Base-by-base conservation (phyloP, 2,113 vertebrate species). In the Chitala chitala region DNA sequence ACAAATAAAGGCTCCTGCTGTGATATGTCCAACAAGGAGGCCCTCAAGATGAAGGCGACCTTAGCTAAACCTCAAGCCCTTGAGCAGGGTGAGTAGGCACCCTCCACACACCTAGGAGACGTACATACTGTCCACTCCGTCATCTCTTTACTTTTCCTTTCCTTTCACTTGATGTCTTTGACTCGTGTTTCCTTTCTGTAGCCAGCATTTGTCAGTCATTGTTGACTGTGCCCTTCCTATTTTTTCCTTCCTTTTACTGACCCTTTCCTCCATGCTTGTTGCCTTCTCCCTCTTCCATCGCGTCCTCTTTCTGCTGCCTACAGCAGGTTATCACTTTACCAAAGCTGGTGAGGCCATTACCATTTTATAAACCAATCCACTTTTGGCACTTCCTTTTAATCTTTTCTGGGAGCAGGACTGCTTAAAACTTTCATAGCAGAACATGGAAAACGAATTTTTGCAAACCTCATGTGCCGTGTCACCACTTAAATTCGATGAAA, bases 1-100 rank as follows among this genome's bases (percentile, higher is more conserved):
- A 99, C 97, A 88, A 99, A 98, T 90, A 98, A 98, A 93, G 97
- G 97, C 87, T 99, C 97, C 86, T 99, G 96, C 92, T 98, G 96
- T 80, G 97, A 98, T 86, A 98, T 99, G 97, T 96, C 96, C 78
- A 96, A 96, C 86, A 99, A 97, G 84, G 97, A 99, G 83, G 95
- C 96, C 78, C 95, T 99, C 84, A 99, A 98, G 90, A 91, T 99
- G 91, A 99, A 98, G 92, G 94, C 94, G 29, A 90, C 94, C 74
- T 92, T 96, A 75, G 87, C 94, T 81, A 98, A 96, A 90, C 94
- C 94, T 78, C 95, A 96, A 71, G 94, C 94, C 69, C 84, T 95
- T 79, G 96, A 97, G 84, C 95, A 96, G 95, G 97, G 96, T 98
- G 91, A 96, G 95, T 90, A 78, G 79, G 82, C 88, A 82, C 84